Evolutionary conservation across 2,888 invertebrate genomes (phyloP), one percentile per base, ranked within the genome.

Genomic region (Terebella lapidaria): DNA sequence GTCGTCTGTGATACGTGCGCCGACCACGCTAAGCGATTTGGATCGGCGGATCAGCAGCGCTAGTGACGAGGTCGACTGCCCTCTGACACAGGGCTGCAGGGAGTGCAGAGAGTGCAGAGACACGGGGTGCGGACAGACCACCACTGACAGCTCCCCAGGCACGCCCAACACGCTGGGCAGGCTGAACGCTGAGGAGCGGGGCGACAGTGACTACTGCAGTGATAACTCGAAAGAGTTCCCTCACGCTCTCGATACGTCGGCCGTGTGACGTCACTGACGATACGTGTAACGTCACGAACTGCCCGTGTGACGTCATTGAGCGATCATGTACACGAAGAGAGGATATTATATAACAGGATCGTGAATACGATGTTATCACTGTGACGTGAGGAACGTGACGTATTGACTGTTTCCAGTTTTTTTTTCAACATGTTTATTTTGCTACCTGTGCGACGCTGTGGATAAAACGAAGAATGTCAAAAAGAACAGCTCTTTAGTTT

Each of bases 181-280:
- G 18, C 10, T 24, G 49, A 15, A 15, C 18, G 52, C 57, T 24
- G 62, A 62, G 29, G 60, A 60, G 4, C 18, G 54, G 2, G 56
- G 54, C 5, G 67, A 67, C 58, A 58, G 59, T 30, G 65, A 65
- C 56, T 62, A 63, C 53, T 53, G 60, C 55, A 61, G 61, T 49
- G 58, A 63, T 42, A 56, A 60, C 35, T 61, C 63, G 5, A 67
- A 65, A 54, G 65, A 65, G 35, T 58, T 62, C 42, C 56, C 59
- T 26, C 51, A 62, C 35, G 25, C 27, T 3, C 22, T 20, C 4
- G 10, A 5, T 20, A 53, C 26, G 25, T 15, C 28, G 10, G 5
- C 24, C 26, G 28, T 53, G 26, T 49, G 35, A 35, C 35, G 10
- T 15, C 35, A 35, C n/a, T n/a, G n/a, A n/a, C n/a, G n/a, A n/a